Percentiles rank a stretch among this genome's conserved stretches.
These are phyloP conservation scores for Standfussiana lucernea DNA, from an alignment of 2,888 invertebrate genomes.

Conservation along the genomic window DNA sequence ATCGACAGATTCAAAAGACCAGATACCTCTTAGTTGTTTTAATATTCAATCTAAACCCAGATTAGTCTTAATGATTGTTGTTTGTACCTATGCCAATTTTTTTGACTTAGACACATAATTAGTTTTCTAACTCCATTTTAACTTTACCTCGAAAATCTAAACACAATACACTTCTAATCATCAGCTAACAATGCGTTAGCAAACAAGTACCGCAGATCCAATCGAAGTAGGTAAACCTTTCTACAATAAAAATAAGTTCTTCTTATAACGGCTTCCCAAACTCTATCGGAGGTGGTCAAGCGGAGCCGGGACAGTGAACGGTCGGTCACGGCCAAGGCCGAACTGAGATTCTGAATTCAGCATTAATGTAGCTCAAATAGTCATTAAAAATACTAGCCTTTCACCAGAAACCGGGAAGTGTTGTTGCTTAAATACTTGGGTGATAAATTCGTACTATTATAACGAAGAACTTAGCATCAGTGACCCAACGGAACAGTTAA, in stretches of 20 bases:
- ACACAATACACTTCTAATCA: constrained; percentile 48
- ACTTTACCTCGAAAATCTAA: constrained; percentile 40
- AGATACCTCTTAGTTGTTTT: neutral
- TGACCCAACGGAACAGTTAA: constrained; percentile 23
- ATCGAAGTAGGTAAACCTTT: constrained; percentile 61
- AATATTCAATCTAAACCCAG: neutral
- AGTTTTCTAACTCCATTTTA: constrained; percentile 25
- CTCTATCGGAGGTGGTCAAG: constrained; percentile 79
- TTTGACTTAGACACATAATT: constrained; percentile 22
- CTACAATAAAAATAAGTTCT: constrained; percentile 65
- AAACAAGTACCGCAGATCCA: constrained; percentile 35
- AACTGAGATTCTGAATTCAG: constrained; percentile 74
- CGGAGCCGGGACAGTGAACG: constrained; percentile 86
- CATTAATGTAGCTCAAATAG: constrained; percentile 69
- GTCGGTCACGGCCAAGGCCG: constrained; percentile 89
- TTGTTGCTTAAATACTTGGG: constrained; percentile 63
- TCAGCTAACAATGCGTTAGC: constrained; percentile 44
- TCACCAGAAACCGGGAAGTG: constrained; percentile 73
- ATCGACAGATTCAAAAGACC: neutral
- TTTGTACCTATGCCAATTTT: constrained; percentile 24
- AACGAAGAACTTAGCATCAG: constrained; percentile 31
- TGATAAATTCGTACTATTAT: constrained; percentile 39
- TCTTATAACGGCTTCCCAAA: constrained; percentile 72
- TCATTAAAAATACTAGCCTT: constrained; percentile 72
- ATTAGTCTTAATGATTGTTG: neutral